Evolutionary conservation across 2,888 invertebrate genomes (phyloP), one percentile per base, ranked within the genome.

Genomic region (Cantharis rufa): DNA sequence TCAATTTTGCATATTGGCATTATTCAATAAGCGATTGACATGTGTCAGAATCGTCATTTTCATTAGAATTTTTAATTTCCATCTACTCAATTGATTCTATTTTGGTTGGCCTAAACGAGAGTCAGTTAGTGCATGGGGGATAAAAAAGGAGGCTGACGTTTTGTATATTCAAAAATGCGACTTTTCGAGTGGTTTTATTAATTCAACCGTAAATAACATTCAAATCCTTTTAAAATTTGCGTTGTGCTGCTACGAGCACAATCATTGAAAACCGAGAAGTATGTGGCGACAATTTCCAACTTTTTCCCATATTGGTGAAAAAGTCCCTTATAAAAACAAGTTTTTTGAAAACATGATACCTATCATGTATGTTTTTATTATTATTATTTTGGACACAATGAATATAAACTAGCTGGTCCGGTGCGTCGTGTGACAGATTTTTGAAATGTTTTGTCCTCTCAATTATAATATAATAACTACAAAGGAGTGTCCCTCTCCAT

Each of bases 361-460:
- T 48, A 48, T 76, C 70, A 68, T 75, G 75, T 78, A 63, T 78
- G 75, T 72, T 78, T 72, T 48, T 64, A 78, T 78, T 78, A 75
- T 78, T 72, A 28, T 16, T 78, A 75, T 78, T 72, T 32, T 16
- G 72, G 48, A 66, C 16, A 79, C 75, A 78, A 78, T 80, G 66
- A 73, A 61, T 74, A 76, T 72, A 80, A 82, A 83, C 82, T 82
- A 83, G 83, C 84, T 81, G 80, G 83, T 82, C 83, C 82, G 70
- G 48, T 21, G 82, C 82, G 81, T 84, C 81, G 81, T 81, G 76
- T 85, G 86, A 85, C 86, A 86, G 78, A 83, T 84, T 83, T 86
- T 81, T 86, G 86, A 86, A 83, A 82, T 82, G 85, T 85, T 85
- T 86, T 86, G 84, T 86, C 81, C 82, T 84, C 83, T 78, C 85